Evolutionary conservation across 2,888 invertebrate species (phyloP), one percentile per base, ranked within the genome.

Genomic region (Corythucha ciliata): DNA sequence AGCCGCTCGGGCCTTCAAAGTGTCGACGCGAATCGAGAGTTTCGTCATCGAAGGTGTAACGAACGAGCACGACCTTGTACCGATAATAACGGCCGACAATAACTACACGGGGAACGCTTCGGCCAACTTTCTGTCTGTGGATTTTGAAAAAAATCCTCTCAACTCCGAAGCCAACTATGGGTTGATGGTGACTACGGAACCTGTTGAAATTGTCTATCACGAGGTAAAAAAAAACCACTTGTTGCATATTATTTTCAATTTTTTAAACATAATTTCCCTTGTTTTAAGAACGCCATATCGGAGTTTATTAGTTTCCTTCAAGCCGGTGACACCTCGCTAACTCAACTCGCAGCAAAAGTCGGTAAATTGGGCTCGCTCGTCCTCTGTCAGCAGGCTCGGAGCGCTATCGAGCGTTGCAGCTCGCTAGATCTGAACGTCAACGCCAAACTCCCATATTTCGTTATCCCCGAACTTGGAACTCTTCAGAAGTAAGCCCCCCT

Each of bases 121-220:
- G 14, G 75, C 79, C 16, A 83, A 83, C 64, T 77, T 85, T 53
- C 72, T 88, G 55, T 78, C 83, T 0, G 64, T 84, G 25, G 85
- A 87, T 64, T 74, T 84, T 58, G 85, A 86, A 65, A 78, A 78
- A 64, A 78, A 81, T 63, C 81, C 83, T 0, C 65, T 73, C 6
- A 76, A 74, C 58, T 72, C 74, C 5, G 77, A 79, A 52, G 80
- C 79, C 21, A 80, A 81, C 62, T 80, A 80, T 61, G 80, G 80
- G 10, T 65, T 86, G 2, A 75, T 75, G 49, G 72, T 81, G 46
- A 71, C 76, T 50, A 69, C 86, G 64, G 83, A 86, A 64, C 79
- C 85, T 0, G 71, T 86, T 18, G 86, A 87, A 68, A 69, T 84
- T 39, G 74, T 81, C 12, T 87, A 87, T 68, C 77, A 86, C 63